Conservation (phyloP, 2,888 invertebrate genomes). For the Erebia ligea region DNA sequence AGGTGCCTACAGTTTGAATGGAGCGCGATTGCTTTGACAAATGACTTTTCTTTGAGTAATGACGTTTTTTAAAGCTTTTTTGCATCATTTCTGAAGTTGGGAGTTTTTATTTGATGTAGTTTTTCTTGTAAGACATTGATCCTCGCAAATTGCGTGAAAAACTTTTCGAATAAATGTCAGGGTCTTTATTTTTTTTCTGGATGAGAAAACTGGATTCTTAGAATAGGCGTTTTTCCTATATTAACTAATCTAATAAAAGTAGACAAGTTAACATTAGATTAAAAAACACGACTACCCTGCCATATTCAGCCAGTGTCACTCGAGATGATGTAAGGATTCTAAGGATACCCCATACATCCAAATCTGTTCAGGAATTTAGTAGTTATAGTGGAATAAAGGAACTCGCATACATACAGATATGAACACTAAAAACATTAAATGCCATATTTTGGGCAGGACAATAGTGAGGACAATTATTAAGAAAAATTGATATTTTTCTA, state of each 20-base stretch:
- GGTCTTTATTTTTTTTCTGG: neutral
- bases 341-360: no score
- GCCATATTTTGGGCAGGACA: no score
- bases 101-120: conserved; percentile 36
- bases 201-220: neutral
- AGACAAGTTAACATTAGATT: no score
- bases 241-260: no score
- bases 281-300: no score
- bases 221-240: neutral
- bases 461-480: no score
- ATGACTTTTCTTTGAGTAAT: conserved; percentile 62
- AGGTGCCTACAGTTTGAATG: conserved; percentile 47
- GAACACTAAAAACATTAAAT: no score
- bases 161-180: conserved; percentile 20
- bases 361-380: no score
- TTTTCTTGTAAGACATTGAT: conserved; percentile 32
- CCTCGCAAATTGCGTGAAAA: conserved; percentile 24
- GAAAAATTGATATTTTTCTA: neutral
- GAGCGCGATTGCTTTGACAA: conserved; percentile 54
- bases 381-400: no score
- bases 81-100: conserved; percentile 40
- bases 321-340: no score
- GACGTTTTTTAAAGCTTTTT: conserved; percentile 48
- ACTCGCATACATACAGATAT: no score
- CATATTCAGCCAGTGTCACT: no score